Conservation (phyloP, 2,888 invertebrate species). For the Orthosia cruda region DNA sequence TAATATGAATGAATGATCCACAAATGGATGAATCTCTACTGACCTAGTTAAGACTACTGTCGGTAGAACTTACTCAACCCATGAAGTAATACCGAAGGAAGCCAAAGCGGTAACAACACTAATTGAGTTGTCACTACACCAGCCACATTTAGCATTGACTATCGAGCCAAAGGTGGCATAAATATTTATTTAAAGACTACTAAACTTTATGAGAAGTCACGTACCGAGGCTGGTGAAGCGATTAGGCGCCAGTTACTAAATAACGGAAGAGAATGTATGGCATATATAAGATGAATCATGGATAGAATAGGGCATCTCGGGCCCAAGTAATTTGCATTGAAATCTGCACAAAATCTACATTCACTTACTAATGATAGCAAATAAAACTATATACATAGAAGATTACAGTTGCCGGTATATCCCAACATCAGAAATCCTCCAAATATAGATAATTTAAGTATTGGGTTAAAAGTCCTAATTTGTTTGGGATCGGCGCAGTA, state of each 20-base stretch:
- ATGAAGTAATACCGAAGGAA: constrained; percentile 38
- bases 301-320: not conserved
- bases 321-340: not conserved
- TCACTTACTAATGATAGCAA: no score
- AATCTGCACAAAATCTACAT: not conserved
- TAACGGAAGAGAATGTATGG: constrained; percentile 22
- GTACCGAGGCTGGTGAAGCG: constrained; percentile 16
- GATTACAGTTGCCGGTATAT: no score
- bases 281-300: not conserved
- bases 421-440: no score
- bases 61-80: constrained; percentile 27
- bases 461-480: no score
- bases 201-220: constrained; percentile 48
- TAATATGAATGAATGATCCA: not conserved
- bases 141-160: constrained; percentile 50
- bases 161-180: constrained; percentile 34
- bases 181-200: constrained; percentile 49
- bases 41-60: constrained; percentile 15
- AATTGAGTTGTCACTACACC: constrained; percentile 56
- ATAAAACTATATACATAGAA: no score
- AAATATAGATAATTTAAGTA: no score
- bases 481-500: no score
- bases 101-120: constrained; percentile 55
- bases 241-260: constrained; percentile 26
- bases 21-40: not conserved